Evolutionary conservation across 2,113 vertebrate species (phyloP), one percentile per base, ranked within the genome.

Genomic region (Myotis brandtii): DNA sequence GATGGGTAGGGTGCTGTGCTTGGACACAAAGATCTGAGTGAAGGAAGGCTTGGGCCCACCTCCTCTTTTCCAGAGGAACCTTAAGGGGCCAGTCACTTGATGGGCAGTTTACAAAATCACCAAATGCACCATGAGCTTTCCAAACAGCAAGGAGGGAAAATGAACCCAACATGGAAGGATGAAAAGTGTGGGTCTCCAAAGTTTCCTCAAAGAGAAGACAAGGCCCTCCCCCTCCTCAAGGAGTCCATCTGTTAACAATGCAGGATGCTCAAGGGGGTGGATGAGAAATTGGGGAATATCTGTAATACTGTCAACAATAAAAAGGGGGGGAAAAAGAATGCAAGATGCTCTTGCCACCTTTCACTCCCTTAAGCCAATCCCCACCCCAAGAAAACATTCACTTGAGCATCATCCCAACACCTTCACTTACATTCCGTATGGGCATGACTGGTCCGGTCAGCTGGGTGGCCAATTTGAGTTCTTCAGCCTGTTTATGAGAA

Each of bases 401-500:
- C 4, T 1, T 1, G 21, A 9, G 0, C 9, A 13, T 0, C 72
- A 3, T 18, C 48, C 30, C 3, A 73, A 25, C 30, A 23, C 0
- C 0, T 1, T 52, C 82, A 99, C 99, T 98, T 98, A 99, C 99
- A 0, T 98, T 99, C 97, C 98, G 99, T 97, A 99, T 99, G 2
- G 99, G 99, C 99, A 99, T 99, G 80, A 99, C 98, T 0, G 99
- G 98, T 94, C 99, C 99, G 0, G 97, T 94, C 54, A 99, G 98
- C 98, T 99, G 99, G 11, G 99, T 99, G 6, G 99, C 99, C 99
- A 99, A 98, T 97, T 99, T 99, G 72, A 99, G 98, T 66, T 99
- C 99, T 98, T 99, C 99, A 95, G 99, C 98, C 99, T 99, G 97
- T 59, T 67, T 2, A 7, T 30, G 23, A 17, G 64, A 72, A 13